These are phyloP conservation scores for Vicugna pacos DNA, from an alignment of 2,113 vertebrate species.

Conservation along the genomic window DNA sequence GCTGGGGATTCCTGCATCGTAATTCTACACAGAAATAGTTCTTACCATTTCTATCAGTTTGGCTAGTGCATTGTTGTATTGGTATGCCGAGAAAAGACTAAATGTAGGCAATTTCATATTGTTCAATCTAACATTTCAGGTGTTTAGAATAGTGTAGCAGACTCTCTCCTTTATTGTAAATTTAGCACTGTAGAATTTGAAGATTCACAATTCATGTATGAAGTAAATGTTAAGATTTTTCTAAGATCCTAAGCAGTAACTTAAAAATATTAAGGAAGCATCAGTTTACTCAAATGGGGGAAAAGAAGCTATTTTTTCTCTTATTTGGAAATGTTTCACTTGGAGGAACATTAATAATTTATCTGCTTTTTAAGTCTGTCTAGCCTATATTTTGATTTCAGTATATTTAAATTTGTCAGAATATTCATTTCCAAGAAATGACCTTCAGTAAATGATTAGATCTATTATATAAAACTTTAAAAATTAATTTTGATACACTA, in stretches of 20 bases:
- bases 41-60: background rate
- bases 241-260: background rate
- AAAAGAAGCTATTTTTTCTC: background rate
- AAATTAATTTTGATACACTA: background rate
- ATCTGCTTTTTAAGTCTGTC: background rate
- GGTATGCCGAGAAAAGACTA: background rate
- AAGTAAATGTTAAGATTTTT: conserved; percentile 30
- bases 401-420: background rate
- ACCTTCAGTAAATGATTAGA: background rate
- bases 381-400: conserved; percentile 16
- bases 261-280: background rate
- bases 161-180: background rate
- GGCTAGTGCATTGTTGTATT: background rate
- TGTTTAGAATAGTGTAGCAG: background rate
- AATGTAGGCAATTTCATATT: background rate
- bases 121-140: background rate
- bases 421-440: background rate
- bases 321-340: background rate
- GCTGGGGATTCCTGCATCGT: background rate
- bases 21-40: background rate
- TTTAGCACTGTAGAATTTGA: background rate
- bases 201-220: background rate
- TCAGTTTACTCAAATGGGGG: background rate
- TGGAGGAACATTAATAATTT: background rate
- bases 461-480: background rate